These are phyloP conservation scores for Pissodes strobi DNA, from an alignment of 1,140 invertebrate genomes.

Conservation along the genomic window DNA sequence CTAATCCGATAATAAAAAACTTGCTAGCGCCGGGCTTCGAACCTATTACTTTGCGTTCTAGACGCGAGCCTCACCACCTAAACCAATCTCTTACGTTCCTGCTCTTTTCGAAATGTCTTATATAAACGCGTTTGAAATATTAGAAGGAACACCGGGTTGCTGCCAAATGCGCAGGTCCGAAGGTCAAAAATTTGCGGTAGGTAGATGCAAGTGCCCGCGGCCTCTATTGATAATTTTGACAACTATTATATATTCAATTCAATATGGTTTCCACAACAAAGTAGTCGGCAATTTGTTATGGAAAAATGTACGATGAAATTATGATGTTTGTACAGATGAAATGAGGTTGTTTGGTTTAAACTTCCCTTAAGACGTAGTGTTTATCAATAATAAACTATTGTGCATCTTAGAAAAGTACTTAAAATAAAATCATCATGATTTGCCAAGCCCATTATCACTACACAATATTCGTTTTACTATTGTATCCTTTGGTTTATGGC, in stretches of 20 bases:
- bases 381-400: slow-evolving; percentile 34
- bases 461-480: slow-evolving; percentile 45
- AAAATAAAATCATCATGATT: slow-evolving; percentile 49
- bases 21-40: too few relatives aligned
- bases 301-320: slow-evolving; percentile 41
- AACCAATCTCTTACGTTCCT: too few relatives aligned
- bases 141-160: too few relatives aligned
- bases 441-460: slow-evolving; percentile 53
- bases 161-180: too few relatives aligned
- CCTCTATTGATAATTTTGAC: too few relatives aligned
- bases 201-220: too few relatives aligned
- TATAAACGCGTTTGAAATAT: too few relatives aligned
- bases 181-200: too few relatives aligned
- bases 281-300: slow-evolving; percentile 47
- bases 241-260: slow-evolving; percentile 15
- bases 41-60: too few relatives aligned
- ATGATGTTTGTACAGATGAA: slow-evolving; percentile 42
- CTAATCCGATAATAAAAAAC: too few relatives aligned
- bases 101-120: too few relatives aligned
- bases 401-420: slow-evolving; percentile 35
- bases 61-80: too few relatives aligned
- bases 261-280: slow-evolving; percentile 49
- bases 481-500: slow-evolving; percentile 37
- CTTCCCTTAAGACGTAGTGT: slow-evolving; percentile 38
- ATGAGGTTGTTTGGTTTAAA: slow-evolving; percentile 38